Evolutionary conservation across 2,113 vertebrate genomes (phyloP).

Genomic region (Anas platyrhynchos): DNA sequence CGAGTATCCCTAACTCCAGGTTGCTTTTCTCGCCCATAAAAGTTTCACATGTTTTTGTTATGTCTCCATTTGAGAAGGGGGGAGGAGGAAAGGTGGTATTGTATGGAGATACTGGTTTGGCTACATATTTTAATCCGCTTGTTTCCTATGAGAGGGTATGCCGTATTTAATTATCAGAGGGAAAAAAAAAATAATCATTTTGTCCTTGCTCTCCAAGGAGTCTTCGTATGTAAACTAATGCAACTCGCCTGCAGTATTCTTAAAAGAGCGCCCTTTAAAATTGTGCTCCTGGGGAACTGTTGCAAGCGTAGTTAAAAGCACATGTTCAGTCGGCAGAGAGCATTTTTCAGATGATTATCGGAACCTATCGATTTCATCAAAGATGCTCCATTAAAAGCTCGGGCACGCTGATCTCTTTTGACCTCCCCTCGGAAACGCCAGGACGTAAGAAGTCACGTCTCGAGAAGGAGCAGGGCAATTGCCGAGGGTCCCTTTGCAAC

Average conservation of each 20-base stretch:
- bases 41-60: conserved; percentile 67
- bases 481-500: conserved; percentile 30
- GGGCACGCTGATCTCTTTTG: not conserved
- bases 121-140: not conserved
- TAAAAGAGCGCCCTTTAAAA: not conserved
- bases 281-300: not conserved
- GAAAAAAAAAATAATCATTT: not conserved
- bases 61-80: conserved; percentile 62
- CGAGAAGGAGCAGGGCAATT: not conserved
- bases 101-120: not conserved
- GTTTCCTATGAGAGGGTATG: not conserved
- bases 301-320: conserved; percentile 11
- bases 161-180: not conserved
- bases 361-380: conserved; percentile 49
- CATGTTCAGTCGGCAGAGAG: not conserved
- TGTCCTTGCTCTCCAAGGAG: not conserved
- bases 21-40: conserved; percentile 66
- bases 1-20: conserved; percentile 46
- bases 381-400: conserved; percentile 37
- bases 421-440: not conserved
- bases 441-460: not conserved
- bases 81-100: not conserved
- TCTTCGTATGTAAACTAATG: not conserved
- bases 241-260: not conserved
- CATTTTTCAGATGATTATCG: conserved; percentile 11